Percentiles rank a stretch among this genome's conserved stretches.
Evolutionary conservation across 2,113 vertebrate species (phyloP).

Genomic region (Rhinichthys klamathensis): DNA sequence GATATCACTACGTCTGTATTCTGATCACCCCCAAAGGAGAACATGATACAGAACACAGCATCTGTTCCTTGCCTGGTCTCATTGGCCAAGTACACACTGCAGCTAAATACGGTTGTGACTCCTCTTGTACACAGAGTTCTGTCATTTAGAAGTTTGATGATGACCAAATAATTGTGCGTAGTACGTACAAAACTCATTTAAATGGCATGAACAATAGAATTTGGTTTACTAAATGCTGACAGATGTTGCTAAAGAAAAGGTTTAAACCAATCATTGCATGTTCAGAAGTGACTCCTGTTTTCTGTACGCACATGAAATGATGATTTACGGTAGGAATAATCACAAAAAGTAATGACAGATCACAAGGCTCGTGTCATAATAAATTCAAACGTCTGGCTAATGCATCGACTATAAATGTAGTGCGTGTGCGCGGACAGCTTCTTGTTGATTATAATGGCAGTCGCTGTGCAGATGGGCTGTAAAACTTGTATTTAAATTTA

Average conservation of each 20-base stretch:
- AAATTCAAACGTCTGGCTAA: neutral
- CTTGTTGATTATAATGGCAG: constrained; percentile 13
- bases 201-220: neutral
- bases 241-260: neutral
- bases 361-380: neutral
- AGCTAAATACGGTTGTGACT: neutral
- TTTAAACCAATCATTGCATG: neutral
- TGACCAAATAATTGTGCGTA: neutral
- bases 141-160: neutral
- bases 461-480: constrained; percentile 17
- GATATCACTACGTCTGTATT: constrained; percentile 48
- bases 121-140: neutral
- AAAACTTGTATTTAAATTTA: constrained; percentile 27
- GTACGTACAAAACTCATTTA: too few relatives aligned
- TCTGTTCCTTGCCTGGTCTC: constrained; percentile 34
- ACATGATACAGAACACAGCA: constrained; percentile 1
- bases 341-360: neutral
- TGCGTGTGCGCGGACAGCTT: neutral
- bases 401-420: neutral
- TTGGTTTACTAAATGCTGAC: neutral
- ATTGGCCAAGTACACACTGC: constrained; percentile 21
- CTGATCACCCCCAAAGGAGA: constrained; percentile 46
- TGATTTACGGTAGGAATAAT: neutral
- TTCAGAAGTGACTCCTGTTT: constrained; percentile 2
- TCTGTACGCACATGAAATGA: neutral